Evolutionary conservation across 2,888 invertebrate genomes (phyloP).

Genomic region (Embidobia sp.): DNA sequence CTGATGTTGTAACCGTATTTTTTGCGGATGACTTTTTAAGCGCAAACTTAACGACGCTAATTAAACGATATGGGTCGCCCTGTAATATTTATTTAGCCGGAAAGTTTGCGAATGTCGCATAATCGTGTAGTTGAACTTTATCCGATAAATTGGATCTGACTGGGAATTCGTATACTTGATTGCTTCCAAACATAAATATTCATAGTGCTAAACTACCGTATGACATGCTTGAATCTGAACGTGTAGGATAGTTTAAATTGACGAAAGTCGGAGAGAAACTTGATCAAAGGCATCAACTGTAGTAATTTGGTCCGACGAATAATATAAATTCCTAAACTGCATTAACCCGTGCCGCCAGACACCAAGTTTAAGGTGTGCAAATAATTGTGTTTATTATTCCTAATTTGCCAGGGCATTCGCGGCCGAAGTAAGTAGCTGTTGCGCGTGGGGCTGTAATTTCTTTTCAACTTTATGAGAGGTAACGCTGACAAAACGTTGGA

Average conservation of each 20-base stretch:
- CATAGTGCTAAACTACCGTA: constrained; percentile 57
- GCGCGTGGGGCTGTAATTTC: too few species aligned
- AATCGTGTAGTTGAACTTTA: constrained; percentile 42
- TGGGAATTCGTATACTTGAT: constrained; percentile 42
- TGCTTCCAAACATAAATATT: constrained; percentile 62
- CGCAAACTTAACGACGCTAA: too few species aligned
- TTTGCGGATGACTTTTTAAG: too few species aligned
- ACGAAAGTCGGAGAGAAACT: constrained; percentile 48
- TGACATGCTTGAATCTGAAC: constrained; percentile 47
- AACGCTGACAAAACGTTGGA: too few species aligned
- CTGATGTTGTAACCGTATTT: too few species aligned
- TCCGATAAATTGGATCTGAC: constrained; percentile 47
- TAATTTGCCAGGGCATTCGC: too few species aligned
- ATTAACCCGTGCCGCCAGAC: neutral
- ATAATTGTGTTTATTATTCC: too few species aligned
- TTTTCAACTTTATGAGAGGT: too few species aligned
- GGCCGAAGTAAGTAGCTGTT: too few species aligned
- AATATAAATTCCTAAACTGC: constrained; percentile 23
- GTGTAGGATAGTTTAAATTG: constrained; percentile 42
- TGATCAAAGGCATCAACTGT: constrained; percentile 47
- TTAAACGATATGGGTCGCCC: too few species aligned
- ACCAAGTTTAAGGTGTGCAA: neutral
- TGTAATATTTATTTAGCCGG: constrained; percentile 34
- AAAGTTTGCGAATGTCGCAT: constrained; percentile 37
- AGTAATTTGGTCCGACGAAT: constrained; percentile 31